phyloP scores from a whole-genome alignment of 2,797 vertebrate species.

The Pogonophryne albipinna region DNA sequence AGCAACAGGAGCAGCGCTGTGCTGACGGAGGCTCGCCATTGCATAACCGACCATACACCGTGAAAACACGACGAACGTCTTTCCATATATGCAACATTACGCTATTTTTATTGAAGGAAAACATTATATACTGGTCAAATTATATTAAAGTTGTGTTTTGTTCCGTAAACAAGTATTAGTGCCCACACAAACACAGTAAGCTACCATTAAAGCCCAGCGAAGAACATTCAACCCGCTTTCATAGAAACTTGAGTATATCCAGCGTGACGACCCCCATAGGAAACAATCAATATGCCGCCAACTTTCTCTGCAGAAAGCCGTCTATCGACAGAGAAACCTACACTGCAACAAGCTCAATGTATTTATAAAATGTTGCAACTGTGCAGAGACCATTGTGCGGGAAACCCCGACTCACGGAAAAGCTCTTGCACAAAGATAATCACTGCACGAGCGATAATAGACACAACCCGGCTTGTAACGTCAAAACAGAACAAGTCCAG shows the following conservation, averaged over 20 bases:
- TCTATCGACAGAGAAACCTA: constrained; percentile 17
- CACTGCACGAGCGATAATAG: constrained; percentile 44
- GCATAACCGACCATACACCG: constrained; percentile 75
- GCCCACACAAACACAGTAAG: constrained; percentile 2
- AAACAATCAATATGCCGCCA: constrained; percentile 79
- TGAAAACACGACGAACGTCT: constrained; percentile 46
- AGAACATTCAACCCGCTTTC: not conserved
- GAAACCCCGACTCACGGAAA: constrained; percentile 15
- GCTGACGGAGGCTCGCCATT: constrained; percentile 85
- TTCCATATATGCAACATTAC: constrained; percentile 16
- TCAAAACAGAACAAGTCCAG: constrained; percentile 67
- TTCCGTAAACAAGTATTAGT: constrained; percentile 40
- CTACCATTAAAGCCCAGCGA: not conserved
- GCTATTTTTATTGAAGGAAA: not conserved
- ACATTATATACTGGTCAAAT: not conserved
- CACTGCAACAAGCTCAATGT: not conserved
- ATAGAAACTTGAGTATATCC: constrained; percentile 55
- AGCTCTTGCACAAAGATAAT: constrained; percentile 59
- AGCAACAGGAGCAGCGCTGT: constrained; percentile 81
- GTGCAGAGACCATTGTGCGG: constrained; percentile 11
- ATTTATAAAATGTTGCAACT: not conserved
- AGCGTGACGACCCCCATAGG: constrained; percentile 42
- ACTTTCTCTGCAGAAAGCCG: constrained; percentile 76
- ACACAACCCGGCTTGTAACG: constrained; percentile 53
- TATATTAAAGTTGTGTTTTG: constrained; percentile 1